Conservation (phyloP, 2,113 vertebrate species). For the Pampusana beccarii region DNA sequence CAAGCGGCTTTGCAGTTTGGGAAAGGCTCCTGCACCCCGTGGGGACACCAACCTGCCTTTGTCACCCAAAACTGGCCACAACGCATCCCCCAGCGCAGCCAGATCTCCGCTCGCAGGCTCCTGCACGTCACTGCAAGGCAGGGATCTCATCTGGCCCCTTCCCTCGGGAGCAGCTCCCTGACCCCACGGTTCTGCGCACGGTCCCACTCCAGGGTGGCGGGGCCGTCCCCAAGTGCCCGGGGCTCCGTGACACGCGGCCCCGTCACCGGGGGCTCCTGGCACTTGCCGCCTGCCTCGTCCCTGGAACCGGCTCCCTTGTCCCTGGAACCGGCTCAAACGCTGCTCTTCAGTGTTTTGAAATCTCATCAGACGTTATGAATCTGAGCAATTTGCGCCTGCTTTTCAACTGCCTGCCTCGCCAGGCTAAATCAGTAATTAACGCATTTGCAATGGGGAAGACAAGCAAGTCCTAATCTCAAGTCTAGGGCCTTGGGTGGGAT, state of each 20-base stretch:
- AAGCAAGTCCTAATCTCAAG: neutral
- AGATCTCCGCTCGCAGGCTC: neutral
- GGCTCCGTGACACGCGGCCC: neutral
- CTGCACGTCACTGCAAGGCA: neutral
- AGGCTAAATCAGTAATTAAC: conserved; percentile 34
- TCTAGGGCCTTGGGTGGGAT: neutral
- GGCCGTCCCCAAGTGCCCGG: neutral
- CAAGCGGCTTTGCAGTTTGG: neutral
- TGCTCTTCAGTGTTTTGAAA: conserved; percentile 25
- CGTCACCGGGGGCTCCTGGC: too few relatives aligned
- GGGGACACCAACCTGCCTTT: neutral
- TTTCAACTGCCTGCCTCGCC: neutral
- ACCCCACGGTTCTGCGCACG: accelerated
- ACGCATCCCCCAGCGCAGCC: accelerated
- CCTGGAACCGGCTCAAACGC: neutral
- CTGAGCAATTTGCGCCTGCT: conserved; percentile 1
- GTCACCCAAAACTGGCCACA: neutral
- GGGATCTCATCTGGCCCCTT: too few relatives aligned
- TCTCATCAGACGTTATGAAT: conserved; percentile 4
- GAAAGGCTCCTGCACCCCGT: neutral
- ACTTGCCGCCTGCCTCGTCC: too few relatives aligned
- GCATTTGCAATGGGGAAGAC: conserved; percentile 3
- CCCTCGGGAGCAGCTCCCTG: neutral
- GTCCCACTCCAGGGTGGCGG: neutral
- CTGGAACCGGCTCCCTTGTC: neutral